phyloP scores from a whole-genome alignment of 1,140 invertebrate species.

The roundworm (Caenorhabditis elegans) region DNA sequence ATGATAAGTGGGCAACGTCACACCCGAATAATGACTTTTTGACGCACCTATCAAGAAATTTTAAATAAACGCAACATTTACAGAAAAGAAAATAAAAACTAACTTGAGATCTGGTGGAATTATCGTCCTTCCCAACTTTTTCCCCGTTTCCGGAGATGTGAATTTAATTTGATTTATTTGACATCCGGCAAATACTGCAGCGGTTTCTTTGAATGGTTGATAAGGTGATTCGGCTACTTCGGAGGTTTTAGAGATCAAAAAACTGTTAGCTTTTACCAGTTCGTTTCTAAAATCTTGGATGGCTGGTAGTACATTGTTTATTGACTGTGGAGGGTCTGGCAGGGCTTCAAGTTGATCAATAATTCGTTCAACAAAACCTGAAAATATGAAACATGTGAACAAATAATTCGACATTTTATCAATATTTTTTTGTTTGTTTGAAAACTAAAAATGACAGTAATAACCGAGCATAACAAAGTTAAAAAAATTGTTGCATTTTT shows the following conservation, averaged over 20 bases:
- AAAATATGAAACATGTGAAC: too few species aligned
- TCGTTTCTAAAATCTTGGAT: background rate
- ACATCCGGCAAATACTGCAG: background rate
- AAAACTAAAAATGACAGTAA: too few species aligned
- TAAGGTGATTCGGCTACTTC: background rate
- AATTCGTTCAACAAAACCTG: background rate
- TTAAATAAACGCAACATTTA: too few species aligned
- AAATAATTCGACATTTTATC: too few species aligned
- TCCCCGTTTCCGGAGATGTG: background rate
- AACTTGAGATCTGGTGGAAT: background rate
- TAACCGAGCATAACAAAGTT: too few species aligned
- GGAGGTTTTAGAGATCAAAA: background rate
- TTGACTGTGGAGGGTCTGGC: background rate
- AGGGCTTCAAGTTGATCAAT: background rate
- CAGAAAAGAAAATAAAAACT: background rate
- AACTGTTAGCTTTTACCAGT: background rate
- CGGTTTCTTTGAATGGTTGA: background rate
- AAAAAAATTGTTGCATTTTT: too few species aligned
- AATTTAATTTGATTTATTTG: background rate
- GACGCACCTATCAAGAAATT: background rate
- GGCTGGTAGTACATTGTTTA: background rate
- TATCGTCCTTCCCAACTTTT: background rate
- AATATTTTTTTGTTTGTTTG: too few species aligned
- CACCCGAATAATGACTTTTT: background rate
- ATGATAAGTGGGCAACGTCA: background rate